A percentile compares a stretch with the other conserved stretches of the same genome.
Conservation (phyloP, 2,797 vertebrate species). For the Sebastes miniatus region DNA sequence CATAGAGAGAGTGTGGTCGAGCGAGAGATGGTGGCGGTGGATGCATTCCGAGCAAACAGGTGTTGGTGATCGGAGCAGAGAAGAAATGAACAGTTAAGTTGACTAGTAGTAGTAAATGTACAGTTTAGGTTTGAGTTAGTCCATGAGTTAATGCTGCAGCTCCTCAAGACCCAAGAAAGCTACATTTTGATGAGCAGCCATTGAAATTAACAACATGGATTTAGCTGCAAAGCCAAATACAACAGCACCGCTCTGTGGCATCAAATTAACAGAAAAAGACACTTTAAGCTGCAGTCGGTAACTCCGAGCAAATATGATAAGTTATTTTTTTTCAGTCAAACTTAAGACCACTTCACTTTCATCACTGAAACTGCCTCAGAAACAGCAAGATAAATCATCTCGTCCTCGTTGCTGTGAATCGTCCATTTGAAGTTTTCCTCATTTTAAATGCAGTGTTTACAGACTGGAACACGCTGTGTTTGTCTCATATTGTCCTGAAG, state of each 20-base stretch:
- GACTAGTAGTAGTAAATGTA: background rate
- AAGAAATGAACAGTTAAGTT: background rate
- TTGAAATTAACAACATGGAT: background rate
- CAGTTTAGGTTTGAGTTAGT: background rate
- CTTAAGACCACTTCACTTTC: background rate
- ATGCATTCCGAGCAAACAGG: background rate
- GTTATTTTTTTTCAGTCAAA: background rate
- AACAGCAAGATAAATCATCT: background rate
- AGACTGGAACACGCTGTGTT: background rate
- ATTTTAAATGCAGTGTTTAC: background rate
- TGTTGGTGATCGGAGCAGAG: background rate
- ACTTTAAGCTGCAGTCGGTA: background rate
- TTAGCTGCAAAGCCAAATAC: background rate
- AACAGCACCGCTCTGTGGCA: background rate
- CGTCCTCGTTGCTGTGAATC: background rate
- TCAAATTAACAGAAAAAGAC: background rate
- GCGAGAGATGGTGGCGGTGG: no score
- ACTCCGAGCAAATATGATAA: no score
- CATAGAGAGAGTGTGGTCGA: background rate
- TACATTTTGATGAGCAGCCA: background rate
- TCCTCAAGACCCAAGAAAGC: background rate
- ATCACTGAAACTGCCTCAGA: background rate
- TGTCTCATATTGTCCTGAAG: slow-evolving; percentile 8
- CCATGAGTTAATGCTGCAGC: background rate
- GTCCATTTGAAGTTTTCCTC: background rate